These are phyloP conservation scores for Axinella damicornis DNA, from an alignment of 37 sponge, comb jelly and placozoan genomes.

Conservation along the genomic window DNA sequence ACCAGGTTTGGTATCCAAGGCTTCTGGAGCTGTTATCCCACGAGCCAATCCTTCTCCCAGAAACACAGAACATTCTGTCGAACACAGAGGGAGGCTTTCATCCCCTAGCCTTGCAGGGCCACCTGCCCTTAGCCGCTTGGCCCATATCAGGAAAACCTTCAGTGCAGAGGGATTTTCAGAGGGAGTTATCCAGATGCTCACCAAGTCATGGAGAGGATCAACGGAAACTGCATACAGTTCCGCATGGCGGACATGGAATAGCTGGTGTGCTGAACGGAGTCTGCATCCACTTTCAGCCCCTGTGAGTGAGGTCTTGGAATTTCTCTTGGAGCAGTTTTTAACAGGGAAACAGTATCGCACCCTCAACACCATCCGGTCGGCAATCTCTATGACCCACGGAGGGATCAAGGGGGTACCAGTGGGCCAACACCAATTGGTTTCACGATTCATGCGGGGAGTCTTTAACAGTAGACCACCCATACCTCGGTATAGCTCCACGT, in stretches of 20 bases:
- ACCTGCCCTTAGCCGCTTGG: background rate
- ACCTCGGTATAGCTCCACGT: conserved; percentile 21
- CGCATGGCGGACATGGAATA: conserved; percentile 19
- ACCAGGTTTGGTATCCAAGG: background rate
- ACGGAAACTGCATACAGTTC: conserved; percentile 29
- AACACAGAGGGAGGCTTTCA: too few relatives aligned
- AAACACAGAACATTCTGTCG: too few relatives aligned
- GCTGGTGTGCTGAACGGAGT: conserved; percentile 17
- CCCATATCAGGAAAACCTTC: background rate
- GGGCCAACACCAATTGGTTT: conserved; percentile 26
- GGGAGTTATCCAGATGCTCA: background rate
- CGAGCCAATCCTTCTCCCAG: too few relatives aligned
- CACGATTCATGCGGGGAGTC: background rate
- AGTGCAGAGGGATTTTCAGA: background rate
- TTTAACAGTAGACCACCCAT: conserved; percentile 5
- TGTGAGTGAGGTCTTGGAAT: conserved; percentile 15
- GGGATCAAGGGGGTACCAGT: conserved; percentile 18
- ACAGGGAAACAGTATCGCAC: conserved; percentile 18
- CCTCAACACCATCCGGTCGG: conserved; percentile 40
- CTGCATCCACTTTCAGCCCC: conserved; percentile 21
- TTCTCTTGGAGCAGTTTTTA: conserved; percentile 4
- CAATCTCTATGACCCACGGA: conserved; percentile 10
- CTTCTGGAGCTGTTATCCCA: too few relatives aligned
- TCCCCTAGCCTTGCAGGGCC: background rate
- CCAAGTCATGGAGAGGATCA: conserved; percentile 18